Evolutionary conservation across 2,888 invertebrate species (phyloP).

Genomic region (Dasysyrphus albostriatus): DNA sequence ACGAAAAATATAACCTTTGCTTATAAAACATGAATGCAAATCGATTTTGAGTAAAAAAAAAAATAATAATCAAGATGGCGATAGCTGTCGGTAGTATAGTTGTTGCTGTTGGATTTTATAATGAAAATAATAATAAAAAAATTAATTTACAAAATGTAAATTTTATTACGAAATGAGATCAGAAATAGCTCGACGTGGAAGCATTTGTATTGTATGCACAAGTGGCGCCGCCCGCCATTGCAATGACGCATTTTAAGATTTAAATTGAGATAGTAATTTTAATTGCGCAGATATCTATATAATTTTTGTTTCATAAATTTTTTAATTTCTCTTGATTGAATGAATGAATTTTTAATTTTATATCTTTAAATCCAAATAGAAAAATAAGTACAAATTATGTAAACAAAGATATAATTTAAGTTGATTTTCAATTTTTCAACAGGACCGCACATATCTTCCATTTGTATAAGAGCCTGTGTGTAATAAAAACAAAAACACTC

Average conservation of each 20-base stretch:
- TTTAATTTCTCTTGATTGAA: too few species aligned
- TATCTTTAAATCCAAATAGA: too few species aligned
- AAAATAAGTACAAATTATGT: too few species aligned
- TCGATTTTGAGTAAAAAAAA: slow-evolving; percentile 73
- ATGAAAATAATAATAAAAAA: slow-evolving; percentile 31
- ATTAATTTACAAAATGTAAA: slow-evolving; percentile 41
- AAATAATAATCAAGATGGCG: slow-evolving; percentile 71
- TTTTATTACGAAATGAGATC: slow-evolving; percentile 59
- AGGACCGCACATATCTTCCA: too few species aligned
- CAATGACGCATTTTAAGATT: slow-evolving; percentile 33
- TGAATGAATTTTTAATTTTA: too few species aligned
- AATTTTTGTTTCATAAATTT: neutral
- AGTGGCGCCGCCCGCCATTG: slow-evolving; percentile 18
- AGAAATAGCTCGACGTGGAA: slow-evolving; percentile 37
- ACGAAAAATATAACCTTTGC: slow-evolving; percentile 38
- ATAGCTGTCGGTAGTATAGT: slow-evolving; percentile 38
- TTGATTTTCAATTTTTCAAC: too few species aligned
- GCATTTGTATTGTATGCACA: slow-evolving; percentile 36
- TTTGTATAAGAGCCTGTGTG: too few species aligned
- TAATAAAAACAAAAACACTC: too few species aligned
- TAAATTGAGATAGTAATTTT: slow-evolving; percentile 6
- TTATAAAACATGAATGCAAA: slow-evolving; percentile 68
- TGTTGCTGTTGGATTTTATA: slow-evolving; percentile 9
- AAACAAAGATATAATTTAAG: neutral
- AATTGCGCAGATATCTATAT: slow-evolving; percentile 2